Percentiles rank a stretch among this genome's conserved stretches.
phyloP scores from a whole-genome alignment of 2,113 vertebrate genomes.

The Acrocephalus arundinaceus region DNA sequence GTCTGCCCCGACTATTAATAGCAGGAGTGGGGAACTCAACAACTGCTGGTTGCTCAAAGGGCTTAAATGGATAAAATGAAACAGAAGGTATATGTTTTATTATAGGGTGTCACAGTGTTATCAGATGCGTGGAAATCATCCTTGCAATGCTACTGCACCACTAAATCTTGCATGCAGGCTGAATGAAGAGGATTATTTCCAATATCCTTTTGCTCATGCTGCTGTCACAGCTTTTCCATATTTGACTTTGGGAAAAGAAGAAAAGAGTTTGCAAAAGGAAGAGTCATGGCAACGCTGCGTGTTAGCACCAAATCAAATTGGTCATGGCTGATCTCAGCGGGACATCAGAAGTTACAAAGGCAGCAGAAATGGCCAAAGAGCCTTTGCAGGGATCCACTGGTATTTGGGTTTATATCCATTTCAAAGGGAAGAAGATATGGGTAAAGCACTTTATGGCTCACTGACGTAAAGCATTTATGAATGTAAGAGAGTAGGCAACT shows the following conservation, averaged over 20 bases:
- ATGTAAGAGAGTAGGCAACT: not conserved
- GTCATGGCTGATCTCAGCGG: not conserved
- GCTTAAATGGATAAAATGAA: slow-evolving; percentile 71
- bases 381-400: not conserved
- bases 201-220: slow-evolving; percentile 50
- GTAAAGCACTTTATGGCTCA: not conserved
- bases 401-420: slow-evolving; percentile 10
- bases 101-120: slow-evolving; percentile 61
- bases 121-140: slow-evolving; percentile 65
- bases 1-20: slow-evolving; percentile 55
- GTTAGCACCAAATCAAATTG: not conserved
- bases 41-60: slow-evolving; percentile 69
- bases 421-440: not conserved
- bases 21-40: slow-evolving; percentile 56
- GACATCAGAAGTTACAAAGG: not conserved
- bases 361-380: slow-evolving; percentile 10
- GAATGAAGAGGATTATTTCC: slow-evolving; percentile 64
- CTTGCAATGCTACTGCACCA: slow-evolving; percentile 51
- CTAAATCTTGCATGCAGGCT: slow-evolving; percentile 46
- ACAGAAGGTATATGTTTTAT: slow-evolving; percentile 68
- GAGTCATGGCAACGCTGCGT: not conserved
- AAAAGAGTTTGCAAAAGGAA: not conserved
- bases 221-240: slow-evolving; percentile 51
- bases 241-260: slow-evolving; percentile 49
- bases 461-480: not conserved